Conservation (phyloP, 2,113 vertebrate species). For the Neomonachus schauinslandi region DNA sequence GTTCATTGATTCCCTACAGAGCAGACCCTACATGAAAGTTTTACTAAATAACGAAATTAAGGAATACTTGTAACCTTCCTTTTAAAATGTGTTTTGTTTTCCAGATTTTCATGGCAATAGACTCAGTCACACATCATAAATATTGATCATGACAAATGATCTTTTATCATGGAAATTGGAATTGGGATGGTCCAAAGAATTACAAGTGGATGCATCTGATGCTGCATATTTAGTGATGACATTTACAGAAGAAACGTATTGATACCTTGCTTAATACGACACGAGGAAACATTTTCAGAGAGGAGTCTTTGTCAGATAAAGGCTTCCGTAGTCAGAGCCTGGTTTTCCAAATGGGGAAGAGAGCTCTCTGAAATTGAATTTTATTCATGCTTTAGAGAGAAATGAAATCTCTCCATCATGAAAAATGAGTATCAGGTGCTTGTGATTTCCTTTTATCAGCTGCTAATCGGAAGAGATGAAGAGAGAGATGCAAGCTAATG, state of each 20-base stretch:
- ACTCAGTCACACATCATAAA: background rate
- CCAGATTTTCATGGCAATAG: background rate
- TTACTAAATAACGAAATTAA: conserved; percentile 17
- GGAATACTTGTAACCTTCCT: background rate
- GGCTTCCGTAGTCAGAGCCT: background rate
- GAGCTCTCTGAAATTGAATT: conserved; percentile 59
- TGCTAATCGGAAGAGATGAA: conserved; percentile 67
- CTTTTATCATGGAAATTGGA: conserved; percentile 34
- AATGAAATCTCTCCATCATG: conserved; percentile 61
- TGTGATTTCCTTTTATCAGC: conserved; percentile 70
- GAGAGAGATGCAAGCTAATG: conserved; percentile 59
- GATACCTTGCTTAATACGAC: background rate
- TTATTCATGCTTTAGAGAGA: conserved; percentile 56
- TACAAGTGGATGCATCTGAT: background rate
- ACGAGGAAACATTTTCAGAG: conserved; percentile 31
- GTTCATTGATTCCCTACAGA: background rate
- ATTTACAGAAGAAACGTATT: background rate
- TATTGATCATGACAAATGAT: conserved; percentile 11
- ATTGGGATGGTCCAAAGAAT: background rate
- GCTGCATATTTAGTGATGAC: background rate
- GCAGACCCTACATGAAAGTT: background rate
- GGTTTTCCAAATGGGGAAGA: conserved; percentile 24
- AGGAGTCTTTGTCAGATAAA: background rate
- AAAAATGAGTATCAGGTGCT: conserved; percentile 74
- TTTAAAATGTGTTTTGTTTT: background rate